Evolutionary conservation across 2,888 invertebrate species (phyloP).

Genomic region (Melanophora roralis): DNA sequence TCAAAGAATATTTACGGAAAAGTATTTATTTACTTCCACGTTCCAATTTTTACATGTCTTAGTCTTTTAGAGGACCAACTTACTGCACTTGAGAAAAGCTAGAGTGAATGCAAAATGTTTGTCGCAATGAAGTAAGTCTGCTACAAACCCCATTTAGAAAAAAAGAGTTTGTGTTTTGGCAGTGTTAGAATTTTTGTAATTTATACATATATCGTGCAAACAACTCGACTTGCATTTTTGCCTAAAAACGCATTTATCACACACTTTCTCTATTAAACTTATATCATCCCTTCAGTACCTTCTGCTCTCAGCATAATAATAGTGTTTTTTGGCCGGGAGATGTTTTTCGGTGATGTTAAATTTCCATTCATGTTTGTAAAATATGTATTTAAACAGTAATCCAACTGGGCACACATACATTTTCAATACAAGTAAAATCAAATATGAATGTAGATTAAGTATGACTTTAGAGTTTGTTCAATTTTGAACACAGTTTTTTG

Average conservation of each 20-base stretch:
- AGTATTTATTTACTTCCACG: too few relatives aligned
- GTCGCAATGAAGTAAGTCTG: constrained; percentile 15
- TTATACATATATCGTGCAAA: constrained; percentile 41
- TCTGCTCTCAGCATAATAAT: not conserved
- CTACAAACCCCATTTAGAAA: not conserved
- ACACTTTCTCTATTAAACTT: constrained; percentile 53
- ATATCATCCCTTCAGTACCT: constrained; percentile 11
- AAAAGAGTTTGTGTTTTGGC: constrained; percentile 41
- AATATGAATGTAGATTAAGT: constrained; percentile 10
- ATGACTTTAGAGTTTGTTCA: constrained; percentile 40
- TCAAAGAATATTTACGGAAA: too few relatives aligned
- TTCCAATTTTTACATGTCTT: too few relatives aligned
- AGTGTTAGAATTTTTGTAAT: constrained; percentile 38
- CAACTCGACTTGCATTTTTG: constrained; percentile 51
- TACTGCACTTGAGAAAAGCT: not conserved
- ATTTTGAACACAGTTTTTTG: constrained; percentile 25
- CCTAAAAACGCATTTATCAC: constrained; percentile 60
- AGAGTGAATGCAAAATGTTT: not conserved
- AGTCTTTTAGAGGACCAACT: too few relatives aligned
- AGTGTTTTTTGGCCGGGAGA: not conserved
- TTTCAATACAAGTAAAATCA: not conserved
- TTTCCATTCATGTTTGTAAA: constrained; percentile 52
- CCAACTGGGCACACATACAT: too few relatives aligned
- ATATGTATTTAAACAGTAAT: too few relatives aligned
- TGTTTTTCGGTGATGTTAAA: constrained; percentile 39